Percentiles rank a stretch among this genome's conserved stretches.
phyloP scores from a whole-genome alignment of 2,888 invertebrate genomes.

The Ectemnius continuus region DNA sequence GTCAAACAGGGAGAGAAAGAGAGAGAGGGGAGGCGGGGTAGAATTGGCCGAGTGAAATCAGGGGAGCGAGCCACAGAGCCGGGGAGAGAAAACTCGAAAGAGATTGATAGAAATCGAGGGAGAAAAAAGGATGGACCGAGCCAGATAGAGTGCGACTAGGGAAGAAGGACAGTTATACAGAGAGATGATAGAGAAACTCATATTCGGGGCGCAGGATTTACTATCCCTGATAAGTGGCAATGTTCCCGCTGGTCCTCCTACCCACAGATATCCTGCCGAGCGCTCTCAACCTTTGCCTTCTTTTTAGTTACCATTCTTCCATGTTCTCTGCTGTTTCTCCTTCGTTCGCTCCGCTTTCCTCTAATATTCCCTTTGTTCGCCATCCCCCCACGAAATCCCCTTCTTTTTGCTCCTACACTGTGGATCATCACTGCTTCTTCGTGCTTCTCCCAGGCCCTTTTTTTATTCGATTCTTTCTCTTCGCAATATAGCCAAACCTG shows the following conservation, averaged over 20 bases:
- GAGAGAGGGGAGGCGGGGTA: background rate
- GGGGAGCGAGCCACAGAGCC: slow-evolving; percentile 19
- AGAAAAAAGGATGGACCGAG: background rate
- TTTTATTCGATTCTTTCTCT: background rate
- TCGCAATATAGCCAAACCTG: no score
- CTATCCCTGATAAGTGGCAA: slow-evolving; percentile 71
- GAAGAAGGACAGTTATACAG: slow-evolving; percentile 37
- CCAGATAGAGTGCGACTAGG: background rate
- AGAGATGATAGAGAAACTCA: slow-evolving; percentile 67
- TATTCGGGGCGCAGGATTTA: slow-evolving; percentile 71
- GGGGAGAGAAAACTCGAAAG: slow-evolving; percentile 22
- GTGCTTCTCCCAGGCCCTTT: background rate
- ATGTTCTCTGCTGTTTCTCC: background rate
- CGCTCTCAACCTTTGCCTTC: background rate
- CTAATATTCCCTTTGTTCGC: slow-evolving; percentile 4
- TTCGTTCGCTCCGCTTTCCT: background rate
- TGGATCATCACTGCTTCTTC: background rate
- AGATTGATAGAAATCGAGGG: slow-evolving; percentile 1
- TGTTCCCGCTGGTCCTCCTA: slow-evolving; percentile 61
- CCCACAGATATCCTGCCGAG: background rate
- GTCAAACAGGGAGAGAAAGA: background rate
- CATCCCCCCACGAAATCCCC: background rate
- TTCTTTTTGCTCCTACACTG: background rate
- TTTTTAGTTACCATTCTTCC: slow-evolving; percentile 8
- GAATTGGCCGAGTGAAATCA: background rate